Base-by-base conservation (phyloP, 2,797 vertebrate species). In the Pterois miles region DNA sequence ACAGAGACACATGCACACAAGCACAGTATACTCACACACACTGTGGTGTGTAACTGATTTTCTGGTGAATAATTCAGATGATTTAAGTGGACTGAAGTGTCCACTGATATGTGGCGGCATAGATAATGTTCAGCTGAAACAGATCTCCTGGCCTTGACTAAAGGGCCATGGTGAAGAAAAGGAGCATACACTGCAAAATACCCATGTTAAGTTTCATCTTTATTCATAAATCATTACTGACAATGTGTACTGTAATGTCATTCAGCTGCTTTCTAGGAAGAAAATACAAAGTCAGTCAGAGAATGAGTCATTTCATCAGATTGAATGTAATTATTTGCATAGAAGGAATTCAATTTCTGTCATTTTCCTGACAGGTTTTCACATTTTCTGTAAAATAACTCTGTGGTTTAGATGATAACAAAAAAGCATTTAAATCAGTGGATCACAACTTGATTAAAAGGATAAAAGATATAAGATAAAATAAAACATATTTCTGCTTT, bases 61-160 rank as follows among this genome's bases (percentile, higher is more conserved):
- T 33, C 65, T 70, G 71, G 34, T 90, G 78, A 90, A 90, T 86
- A 86, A 86, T 90, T 86, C 64, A 90, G 43, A 46, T 65, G 68
- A 46, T 82, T 48, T 76, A 86, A 88, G 79, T 67, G 48, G 53
- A 72, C 54, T 70, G 63, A 70, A 33, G 33, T 69, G 76, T 54
- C 63, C 68, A n/a, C 76, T 50, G 67, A 70, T 72, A 66, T 43
- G 71, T 74, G 71, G 74, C 46, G 22, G 74, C 25, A 73, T 63
- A 64, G 68, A 18, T 56, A 29, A 87, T 76, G 71, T 38, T 59
- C 13, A 9, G 65, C 56, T 88, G 73, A 79, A 75, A 83, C 16
- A 56, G 53, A 85, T 79, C 83, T 71, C 60, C 56, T 27, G 18
- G 52, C 29, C 63, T 70, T 3, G 3, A 33, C 23, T 43, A 2